These are phyloP conservation scores for Myotis vivesi DNA, from an alignment of 2,797 vertebrate species.

Conservation along the genomic window DNA sequence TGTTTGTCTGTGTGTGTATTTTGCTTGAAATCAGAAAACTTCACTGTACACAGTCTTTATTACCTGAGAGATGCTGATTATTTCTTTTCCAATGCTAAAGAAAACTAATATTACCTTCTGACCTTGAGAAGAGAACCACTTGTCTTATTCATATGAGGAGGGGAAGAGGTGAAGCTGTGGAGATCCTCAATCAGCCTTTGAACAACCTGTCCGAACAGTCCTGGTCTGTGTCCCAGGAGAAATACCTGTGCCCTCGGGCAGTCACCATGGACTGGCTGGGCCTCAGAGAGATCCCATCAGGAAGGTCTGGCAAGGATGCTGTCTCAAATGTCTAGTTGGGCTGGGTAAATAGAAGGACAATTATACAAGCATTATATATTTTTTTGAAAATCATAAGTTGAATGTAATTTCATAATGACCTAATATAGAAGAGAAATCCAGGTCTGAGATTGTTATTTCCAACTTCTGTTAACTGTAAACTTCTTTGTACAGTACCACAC, in stretches of 20 bases:
- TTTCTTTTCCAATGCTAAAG: background rate
- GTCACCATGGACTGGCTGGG: no score
- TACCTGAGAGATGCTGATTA: background rate
- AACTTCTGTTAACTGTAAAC: background rate
- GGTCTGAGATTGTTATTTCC: background rate
- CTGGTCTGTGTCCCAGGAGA: background rate
- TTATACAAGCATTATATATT: background rate
- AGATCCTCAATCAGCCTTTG: background rate
- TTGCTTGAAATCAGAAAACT: background rate
- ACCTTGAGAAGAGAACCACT: background rate
- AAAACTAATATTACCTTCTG: background rate
- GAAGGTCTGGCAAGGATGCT: background rate
- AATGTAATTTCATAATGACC: background rate
- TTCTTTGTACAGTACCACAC: background rate
- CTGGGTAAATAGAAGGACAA: background rate
- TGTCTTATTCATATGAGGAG: background rate
- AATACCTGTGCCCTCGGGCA: background rate
- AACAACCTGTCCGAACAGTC: background rate
- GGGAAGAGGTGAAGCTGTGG: background rate
- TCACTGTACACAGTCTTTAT: background rate
- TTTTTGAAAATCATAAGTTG: background rate
- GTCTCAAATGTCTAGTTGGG: background rate
- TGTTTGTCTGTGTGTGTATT: no score
- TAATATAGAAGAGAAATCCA: background rate
- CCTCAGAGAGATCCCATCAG: background rate